A percentile compares a stretch with the other conserved stretches of the same genome.
Evolutionary conservation across 2,888 invertebrate genomes (phyloP).

Genomic region (Scaptomyza reducta): DNA sequence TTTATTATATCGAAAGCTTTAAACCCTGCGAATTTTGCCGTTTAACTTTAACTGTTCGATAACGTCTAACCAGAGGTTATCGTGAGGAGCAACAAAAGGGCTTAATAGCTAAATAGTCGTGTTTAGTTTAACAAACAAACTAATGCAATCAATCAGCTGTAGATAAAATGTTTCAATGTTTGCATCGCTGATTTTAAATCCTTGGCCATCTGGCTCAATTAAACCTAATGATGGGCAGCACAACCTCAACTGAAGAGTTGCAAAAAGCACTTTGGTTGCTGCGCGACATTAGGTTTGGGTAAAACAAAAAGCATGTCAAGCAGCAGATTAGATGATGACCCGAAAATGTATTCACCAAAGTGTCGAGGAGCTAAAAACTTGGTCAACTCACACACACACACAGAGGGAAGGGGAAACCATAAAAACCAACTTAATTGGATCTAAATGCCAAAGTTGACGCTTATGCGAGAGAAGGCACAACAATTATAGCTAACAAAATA

Average conservation of each 20-base stretch:
- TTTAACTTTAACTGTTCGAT: no score
- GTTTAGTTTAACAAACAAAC: not conserved
- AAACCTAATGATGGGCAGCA: slow-evolving; percentile 25
- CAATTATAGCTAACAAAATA: slow-evolving; percentile 58
- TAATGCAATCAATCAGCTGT: slow-evolving; percentile 21
- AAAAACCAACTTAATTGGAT: slow-evolving; percentile 76
- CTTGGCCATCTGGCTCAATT: slow-evolving; percentile 46
- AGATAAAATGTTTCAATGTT: slow-evolving; percentile 19
- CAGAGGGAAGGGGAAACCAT: slow-evolving; percentile 35
- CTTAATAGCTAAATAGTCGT: not conserved
- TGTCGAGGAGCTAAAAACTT: slow-evolving; percentile 22
- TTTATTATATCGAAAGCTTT: no score
- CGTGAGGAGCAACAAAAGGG: no score
- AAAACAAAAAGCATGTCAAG: slow-evolving; percentile 61
- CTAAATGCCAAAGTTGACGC: slow-evolving; percentile 64
- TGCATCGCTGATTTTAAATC: slow-evolving; percentile 38
- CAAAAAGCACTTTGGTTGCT: slow-evolving; percentile 41
- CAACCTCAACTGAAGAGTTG: slow-evolving; percentile 54
- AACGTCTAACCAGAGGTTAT: no score
- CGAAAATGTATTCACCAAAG: slow-evolving; percentile 28
- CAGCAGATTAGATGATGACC: slow-evolving; percentile 43
- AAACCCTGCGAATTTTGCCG: no score
- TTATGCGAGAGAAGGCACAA: slow-evolving; percentile 41
- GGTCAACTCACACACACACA: not conserved
- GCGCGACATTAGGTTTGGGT: slow-evolving; percentile 58